These are phyloP conservation scores for Pelusios castaneus DNA, from an alignment of 2,113 vertebrate genomes.

Conservation along the genomic window DNA sequence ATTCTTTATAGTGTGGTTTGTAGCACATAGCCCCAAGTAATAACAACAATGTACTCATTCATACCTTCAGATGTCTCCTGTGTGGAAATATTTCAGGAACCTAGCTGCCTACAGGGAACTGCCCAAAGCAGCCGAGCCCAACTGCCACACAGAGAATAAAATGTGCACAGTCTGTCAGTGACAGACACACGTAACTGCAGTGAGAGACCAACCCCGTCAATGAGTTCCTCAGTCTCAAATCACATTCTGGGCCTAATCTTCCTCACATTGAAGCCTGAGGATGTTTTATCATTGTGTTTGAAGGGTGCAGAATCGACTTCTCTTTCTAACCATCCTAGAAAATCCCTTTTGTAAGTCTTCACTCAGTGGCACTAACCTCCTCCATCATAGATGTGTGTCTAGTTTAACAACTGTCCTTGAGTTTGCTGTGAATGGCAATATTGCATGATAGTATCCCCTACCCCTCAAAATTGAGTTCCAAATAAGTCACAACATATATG, in stretches of 20 bases:
- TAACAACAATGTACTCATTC: background rate
- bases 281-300: background rate
- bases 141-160: background rate
- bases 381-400: background rate
- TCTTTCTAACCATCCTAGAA: background rate
- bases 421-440: rapidly evolving
- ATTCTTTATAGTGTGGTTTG: background rate
- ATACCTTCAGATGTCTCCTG: background rate
- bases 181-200: background rate
- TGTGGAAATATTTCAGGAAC: background rate
- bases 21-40: background rate
- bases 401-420: background rate
- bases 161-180: background rate
- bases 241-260: background rate
- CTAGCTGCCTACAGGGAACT: too few relatives aligned
- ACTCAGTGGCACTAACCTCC: background rate
- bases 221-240: background rate
- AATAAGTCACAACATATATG: background rate
- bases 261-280: background rate
- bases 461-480: background rate
- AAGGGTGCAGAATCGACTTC: background rate
- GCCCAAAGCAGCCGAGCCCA: background rate
- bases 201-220: background rate
- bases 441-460: background rate
- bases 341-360: background rate